These are phyloP conservation scores for Monochamus alternatus DNA, from an alignment of 2,888 invertebrate species.

Conservation along the genomic window DNA sequence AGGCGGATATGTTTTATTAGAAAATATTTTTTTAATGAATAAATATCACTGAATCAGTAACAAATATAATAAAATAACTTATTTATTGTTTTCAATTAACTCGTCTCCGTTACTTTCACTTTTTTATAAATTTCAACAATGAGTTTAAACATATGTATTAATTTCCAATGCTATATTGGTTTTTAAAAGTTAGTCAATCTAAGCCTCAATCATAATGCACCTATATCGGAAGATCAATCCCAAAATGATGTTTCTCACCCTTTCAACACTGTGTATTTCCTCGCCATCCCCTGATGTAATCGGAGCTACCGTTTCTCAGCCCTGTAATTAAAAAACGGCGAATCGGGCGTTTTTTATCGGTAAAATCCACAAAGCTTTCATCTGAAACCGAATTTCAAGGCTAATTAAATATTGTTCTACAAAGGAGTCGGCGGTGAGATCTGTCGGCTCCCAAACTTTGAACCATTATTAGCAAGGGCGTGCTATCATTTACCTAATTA, in stretches of 20 bases:
- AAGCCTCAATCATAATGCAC: no score
- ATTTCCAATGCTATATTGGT: no score
- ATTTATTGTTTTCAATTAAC: no score
- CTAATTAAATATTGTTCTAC: slow-evolving; percentile 50
- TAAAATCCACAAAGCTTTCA: slow-evolving; percentile 49
- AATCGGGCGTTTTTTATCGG: slow-evolving; percentile 32
- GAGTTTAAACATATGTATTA: no score
- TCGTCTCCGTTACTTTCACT: no score
- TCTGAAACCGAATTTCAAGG: slow-evolving; percentile 54
- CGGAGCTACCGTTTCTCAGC: slow-evolving; percentile 22
- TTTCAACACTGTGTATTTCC: slow-evolving; percentile 8
- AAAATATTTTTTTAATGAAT: no score
- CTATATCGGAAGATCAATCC: not conserved
- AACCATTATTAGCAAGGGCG: slow-evolving; percentile 63
- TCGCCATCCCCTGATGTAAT: slow-evolving; percentile 2
- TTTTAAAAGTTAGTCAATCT: no score
- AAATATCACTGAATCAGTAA: no score
- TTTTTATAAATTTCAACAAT: no score
- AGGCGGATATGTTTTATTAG: no score
- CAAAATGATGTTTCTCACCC: not conserved
- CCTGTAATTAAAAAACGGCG: slow-evolving; percentile 22
- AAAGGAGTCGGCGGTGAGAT: slow-evolving; percentile 17
- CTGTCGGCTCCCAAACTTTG: slow-evolving; percentile 50
- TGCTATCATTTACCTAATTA: slow-evolving; percentile 64
- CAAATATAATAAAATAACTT: no score